Base-by-base conservation (phyloP, 1,140 invertebrate species). In the Hyles vespertilio region DNA sequence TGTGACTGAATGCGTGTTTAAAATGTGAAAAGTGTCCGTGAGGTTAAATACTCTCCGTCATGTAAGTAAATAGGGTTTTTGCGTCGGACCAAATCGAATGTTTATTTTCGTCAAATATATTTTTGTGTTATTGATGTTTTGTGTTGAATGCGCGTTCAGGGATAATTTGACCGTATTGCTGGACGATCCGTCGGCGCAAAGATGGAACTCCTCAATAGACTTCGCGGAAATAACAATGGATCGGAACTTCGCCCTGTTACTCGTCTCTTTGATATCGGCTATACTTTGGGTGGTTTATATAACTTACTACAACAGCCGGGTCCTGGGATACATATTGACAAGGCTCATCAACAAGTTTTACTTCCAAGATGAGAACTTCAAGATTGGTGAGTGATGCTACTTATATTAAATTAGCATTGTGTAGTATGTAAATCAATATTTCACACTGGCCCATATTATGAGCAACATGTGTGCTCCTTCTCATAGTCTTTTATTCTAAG, bases 211-310 rank as follows among this genome's bases (percentile, higher is more conserved):
- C 32, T 77, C 89, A 43, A 89, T 92, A 64, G 91, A 92, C 64
- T 87, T 94, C 58, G 91, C 93, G 63, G 92, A 95, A 74, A 91
- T 96, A 71, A 93, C 93, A 79, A 94, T 96, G 91, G 94, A 97
- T 86, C 93, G 94, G 67, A 96, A 95, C 78, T 96, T 97, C 57
- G 87, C 81, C 48, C 87, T 90, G 90, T 90, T 98, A 61, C 91
- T 98, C 9, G 93, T 94, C 70, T 96, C 96, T 46, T 91, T 98
- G 12, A 91, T 95, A 56, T 93, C 93, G 58, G 94, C 94, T 10
- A 94, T 97, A 70, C 90, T 92, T 33, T 99, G 97, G 97, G 93
- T 98, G 40, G 94, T 97, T 65, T 99, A 98, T 89, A 95, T 98
- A 70, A 95, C 96, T 8, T 98, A 97, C 89, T 99, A 98, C 89